A percentile compares a stretch with the other conserved stretches of the same genome.
Evolutionary conservation across 2,113 vertebrate genomes (phyloP).

Genomic region (Rhabdomys dilectus): DNA sequence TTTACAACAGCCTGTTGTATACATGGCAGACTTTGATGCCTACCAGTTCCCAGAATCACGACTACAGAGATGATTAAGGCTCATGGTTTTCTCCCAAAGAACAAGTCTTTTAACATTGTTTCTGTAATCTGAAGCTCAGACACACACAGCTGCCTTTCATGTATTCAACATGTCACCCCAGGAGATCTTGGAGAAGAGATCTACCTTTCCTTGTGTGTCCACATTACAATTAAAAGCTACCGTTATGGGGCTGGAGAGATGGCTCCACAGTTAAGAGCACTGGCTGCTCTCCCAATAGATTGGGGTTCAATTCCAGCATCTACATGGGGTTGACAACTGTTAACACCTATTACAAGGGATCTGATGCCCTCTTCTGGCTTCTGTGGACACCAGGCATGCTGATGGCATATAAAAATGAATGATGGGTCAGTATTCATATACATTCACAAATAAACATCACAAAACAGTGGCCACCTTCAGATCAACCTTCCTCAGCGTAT

Average conservation of each 20-base stretch:
- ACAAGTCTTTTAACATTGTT: neutral
- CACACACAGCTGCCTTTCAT: slow-evolving; percentile 25
- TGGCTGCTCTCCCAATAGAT: neutral
- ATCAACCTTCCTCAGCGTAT: neutral
- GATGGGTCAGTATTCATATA: neutral
- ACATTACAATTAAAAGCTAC: neutral
- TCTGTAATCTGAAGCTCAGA: neutral
- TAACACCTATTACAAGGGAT: neutral
- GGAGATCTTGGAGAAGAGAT: slow-evolving; percentile 26
- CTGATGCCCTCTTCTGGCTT: neutral
- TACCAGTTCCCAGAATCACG: neutral
- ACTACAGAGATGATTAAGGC: neutral
- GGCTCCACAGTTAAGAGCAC: neutral
- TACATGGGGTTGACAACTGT: neutral
- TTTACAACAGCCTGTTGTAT: neutral
- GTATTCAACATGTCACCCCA: neutral
- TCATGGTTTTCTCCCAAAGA: slow-evolving; percentile 31
- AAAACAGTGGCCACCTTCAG: neutral
- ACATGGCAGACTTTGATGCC: neutral
- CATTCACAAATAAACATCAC: neutral
- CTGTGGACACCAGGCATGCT: neutral
- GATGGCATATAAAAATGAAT: neutral
- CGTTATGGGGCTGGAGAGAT: neutral
- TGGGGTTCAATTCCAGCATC: neutral
- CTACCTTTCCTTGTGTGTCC: slow-evolving; percentile 1